phyloP scores from a whole-genome alignment of 2,888 invertebrate genomes.

The Pterostichus niger region DNA sequence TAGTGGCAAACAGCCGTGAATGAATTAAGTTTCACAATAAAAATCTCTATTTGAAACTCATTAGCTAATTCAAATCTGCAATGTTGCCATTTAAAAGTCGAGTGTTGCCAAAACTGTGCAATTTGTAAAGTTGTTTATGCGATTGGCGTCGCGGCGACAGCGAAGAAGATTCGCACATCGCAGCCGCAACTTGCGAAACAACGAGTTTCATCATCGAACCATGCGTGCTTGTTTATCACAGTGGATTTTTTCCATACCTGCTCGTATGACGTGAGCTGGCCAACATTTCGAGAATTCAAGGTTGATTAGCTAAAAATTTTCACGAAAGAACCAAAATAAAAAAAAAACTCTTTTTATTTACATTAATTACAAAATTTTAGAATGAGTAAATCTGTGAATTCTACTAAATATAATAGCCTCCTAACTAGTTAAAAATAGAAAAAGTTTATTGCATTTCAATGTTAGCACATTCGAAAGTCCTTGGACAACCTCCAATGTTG shows the following conservation, averaged over 20 bases:
- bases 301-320: conserved; percentile 25
- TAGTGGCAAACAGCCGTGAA: background rate
- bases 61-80: conserved; percentile 24
- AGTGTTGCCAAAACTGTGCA: conserved; percentile 20
- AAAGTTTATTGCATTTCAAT: conserved; percentile 42
- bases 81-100: conserved; percentile 38
- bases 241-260: conserved; percentile 45
- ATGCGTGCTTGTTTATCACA: conserved; percentile 43
- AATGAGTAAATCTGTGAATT: background rate
- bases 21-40: conserved; percentile 7
- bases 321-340: background rate
- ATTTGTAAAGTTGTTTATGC: conserved; percentile 42
- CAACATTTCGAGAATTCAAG: conserved; percentile 44
- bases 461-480: conserved; percentile 51
- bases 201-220: conserved; percentile 21
- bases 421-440: conserved; percentile 26
- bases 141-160: conserved; percentile 8
- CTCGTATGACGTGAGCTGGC: conserved; percentile 10
- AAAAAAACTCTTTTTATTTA: background rate
- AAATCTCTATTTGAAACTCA: conserved; percentile 6
- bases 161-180: conserved; percentile 19
- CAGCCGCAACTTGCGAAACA: conserved; percentile 25
- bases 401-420: no score
- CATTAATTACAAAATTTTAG: background rate
- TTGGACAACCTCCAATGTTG: conserved; percentile 32